Evolutionary conservation across 2,797 vertebrate species (phyloP).

Genomic region (Euthynnus affinis): DNA sequence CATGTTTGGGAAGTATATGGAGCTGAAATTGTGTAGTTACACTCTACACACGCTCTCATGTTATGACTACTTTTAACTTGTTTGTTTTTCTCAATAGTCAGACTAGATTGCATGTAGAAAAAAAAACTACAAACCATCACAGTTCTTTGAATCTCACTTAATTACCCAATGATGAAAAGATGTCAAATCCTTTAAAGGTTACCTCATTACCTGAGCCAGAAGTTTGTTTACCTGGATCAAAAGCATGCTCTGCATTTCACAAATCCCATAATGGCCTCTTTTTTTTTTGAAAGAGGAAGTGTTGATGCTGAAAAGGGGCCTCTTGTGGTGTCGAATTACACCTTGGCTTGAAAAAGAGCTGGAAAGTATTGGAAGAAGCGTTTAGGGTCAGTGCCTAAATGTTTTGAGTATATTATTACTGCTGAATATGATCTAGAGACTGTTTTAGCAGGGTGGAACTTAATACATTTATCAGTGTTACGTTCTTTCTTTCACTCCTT

Average conservation of each 20-base stretch:
- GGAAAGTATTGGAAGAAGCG: conserved; percentile 1
- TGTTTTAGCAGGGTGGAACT: not conserved
- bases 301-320: conserved; percentile 47
- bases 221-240: conserved; percentile 44
- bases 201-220: conserved; percentile 34
- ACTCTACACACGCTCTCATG: too few species aligned
- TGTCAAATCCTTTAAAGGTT: conserved; percentile 50
- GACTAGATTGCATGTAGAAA: conserved; percentile 2
- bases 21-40: too few species aligned
- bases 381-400: not conserved
- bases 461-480: not conserved
- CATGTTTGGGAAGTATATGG: too few species aligned
- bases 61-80: not conserved
- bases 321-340: conserved; percentile 52
- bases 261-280: conserved; percentile 59
- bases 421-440: not conserved
- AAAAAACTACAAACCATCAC: not conserved
- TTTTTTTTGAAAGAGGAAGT: conserved; percentile 53
- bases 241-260: conserved; percentile 28
- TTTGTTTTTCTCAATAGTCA: conserved; percentile 8
- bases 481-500: not conserved
- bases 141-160: conserved; percentile 45
- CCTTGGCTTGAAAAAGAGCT: not conserved
- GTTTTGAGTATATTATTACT: not conserved
- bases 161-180: conserved; percentile 55